These are phyloP conservation scores for Nerophis lumbriciformis DNA, from an alignment of 2,113 vertebrate species.

Conservation along the genomic window DNA sequence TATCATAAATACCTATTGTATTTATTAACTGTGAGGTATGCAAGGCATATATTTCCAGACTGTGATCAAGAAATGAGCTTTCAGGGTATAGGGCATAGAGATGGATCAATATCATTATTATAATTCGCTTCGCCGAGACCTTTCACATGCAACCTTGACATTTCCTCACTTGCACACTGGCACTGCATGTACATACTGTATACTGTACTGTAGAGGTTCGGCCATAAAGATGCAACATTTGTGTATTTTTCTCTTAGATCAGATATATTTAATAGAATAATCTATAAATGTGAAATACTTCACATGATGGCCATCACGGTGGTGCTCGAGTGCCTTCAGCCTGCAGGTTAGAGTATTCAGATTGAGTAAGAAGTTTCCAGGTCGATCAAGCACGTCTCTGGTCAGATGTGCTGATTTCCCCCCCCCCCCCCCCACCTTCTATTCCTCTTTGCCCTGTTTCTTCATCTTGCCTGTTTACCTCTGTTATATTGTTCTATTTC, in stretches of 20 bases:
- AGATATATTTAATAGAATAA: too few relatives aligned
- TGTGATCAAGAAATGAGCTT: not conserved
- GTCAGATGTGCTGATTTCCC: conserved; percentile 7
- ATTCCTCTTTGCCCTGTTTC: conserved; percentile 20
- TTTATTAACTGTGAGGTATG: not conserved
- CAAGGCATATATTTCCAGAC: not conserved
- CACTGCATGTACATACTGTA: conserved; percentile 11
- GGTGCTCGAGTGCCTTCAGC: conserved; percentile 7
- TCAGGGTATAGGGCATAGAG: not conserved
- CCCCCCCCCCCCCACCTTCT: conserved; percentile 19
- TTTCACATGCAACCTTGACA: conserved; percentile 40
- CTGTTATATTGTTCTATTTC: conserved; percentile 13
- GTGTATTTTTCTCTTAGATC: not conserved
- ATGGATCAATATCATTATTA: conserved; percentile 6
- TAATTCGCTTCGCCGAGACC: conserved; percentile 14
- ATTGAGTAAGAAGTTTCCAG: conserved; percentile 12
- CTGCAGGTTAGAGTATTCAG: conserved; percentile 18
- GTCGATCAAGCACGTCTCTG: conserved; percentile 32
- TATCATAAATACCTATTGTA: not conserved
- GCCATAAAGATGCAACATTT: conserved; percentile 4
- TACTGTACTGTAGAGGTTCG: not conserved
- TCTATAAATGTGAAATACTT: not conserved
- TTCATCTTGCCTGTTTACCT: conserved; percentile 17
- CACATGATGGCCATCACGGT: too few relatives aligned
- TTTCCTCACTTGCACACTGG: conserved; percentile 22